A percentile compares a stretch with the other conserved stretches of the same genome.
These are phyloP conservation scores for Coptotermes formosanus DNA, from an alignment of 1,140 invertebrate genomes.

Conservation along the genomic window DNA sequence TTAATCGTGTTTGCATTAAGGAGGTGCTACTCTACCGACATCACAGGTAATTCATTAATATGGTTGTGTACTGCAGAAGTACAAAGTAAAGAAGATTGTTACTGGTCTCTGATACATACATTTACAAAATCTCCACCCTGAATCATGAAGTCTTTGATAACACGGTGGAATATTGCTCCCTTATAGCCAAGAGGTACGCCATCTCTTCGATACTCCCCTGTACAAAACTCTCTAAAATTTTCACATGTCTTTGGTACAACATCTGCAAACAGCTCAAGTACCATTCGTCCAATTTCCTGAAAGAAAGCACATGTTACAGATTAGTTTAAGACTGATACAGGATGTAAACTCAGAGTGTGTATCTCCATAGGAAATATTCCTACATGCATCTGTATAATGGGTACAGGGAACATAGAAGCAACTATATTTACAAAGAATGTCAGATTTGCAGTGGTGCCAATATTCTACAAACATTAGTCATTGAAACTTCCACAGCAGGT, in stretches of 20 bases:
- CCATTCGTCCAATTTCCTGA: constrained; percentile 85
- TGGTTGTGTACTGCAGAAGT: neutral
- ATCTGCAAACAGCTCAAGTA: constrained; percentile 96
- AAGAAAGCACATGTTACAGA: constrained; percentile 37
- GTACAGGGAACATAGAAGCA: too few species aligned
- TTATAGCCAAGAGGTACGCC: constrained; percentile 97
- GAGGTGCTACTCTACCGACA: neutral
- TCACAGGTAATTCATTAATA: neutral
- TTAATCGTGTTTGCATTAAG: neutral
- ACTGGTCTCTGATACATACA: constrained; percentile 57
- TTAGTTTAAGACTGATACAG: neutral
- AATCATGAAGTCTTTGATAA: constrained; percentile 99
- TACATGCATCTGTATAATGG: too few species aligned
- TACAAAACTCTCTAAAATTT: constrained; percentile 98
- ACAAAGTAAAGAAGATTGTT: neutral
- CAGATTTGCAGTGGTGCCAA: too few species aligned
- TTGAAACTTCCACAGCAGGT: too few species aligned
- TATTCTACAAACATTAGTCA: too few species aligned
- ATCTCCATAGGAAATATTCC: too few species aligned
- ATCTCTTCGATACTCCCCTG: constrained; percentile 88
- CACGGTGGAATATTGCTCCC: constrained; percentile 93
- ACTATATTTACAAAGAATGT: too few species aligned
- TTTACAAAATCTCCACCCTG: constrained; percentile 99
- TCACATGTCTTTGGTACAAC: constrained; percentile 96
- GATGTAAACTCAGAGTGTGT: too few species aligned